These are phyloP conservation scores for Nebria brevicollis DNA, from an alignment of 2,888 invertebrate genomes.

Conservation along the genomic window DNA sequence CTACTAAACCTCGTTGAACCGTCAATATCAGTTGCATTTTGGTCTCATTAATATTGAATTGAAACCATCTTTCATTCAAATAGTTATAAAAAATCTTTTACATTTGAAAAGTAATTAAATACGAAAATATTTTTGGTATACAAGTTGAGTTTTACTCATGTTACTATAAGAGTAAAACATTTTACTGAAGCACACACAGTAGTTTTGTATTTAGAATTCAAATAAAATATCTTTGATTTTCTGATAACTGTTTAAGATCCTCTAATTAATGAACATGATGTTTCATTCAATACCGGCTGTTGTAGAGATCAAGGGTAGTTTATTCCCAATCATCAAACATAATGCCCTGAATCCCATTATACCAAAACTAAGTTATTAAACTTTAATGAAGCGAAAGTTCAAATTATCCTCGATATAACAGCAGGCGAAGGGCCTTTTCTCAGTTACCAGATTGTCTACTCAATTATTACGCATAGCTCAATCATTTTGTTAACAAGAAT, in stretches of 20 bases:
- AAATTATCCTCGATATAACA: slow-evolving; percentile 6
- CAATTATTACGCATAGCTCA: not conserved
- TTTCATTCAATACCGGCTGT: not conserved
- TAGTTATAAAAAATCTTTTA: no score
- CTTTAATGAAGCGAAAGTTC: slow-evolving; percentile 14
- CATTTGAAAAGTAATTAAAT: no score
- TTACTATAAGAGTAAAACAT: no score
- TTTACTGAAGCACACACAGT: no score
- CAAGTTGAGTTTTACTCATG: no score
- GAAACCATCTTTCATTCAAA: no score
- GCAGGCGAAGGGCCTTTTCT: not conserved
- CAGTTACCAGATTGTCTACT: not conserved
- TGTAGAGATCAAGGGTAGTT: slow-evolving; percentile 3
- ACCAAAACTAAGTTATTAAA: not conserved
- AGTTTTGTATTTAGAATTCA: not conserved
- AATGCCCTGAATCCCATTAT: not conserved
- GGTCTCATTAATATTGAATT: no score
- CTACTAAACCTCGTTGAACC: not conserved
- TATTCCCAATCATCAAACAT: not conserved
- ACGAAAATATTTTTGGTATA: no score
- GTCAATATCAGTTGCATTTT: no score
- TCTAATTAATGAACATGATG: not conserved
- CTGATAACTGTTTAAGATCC: not conserved
- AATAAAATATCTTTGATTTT: not conserved
- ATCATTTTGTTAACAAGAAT: not conserved